Base-by-base conservation (phyloP, 2,113 vertebrate genomes). In the Platysternon megacephalum region DNA sequence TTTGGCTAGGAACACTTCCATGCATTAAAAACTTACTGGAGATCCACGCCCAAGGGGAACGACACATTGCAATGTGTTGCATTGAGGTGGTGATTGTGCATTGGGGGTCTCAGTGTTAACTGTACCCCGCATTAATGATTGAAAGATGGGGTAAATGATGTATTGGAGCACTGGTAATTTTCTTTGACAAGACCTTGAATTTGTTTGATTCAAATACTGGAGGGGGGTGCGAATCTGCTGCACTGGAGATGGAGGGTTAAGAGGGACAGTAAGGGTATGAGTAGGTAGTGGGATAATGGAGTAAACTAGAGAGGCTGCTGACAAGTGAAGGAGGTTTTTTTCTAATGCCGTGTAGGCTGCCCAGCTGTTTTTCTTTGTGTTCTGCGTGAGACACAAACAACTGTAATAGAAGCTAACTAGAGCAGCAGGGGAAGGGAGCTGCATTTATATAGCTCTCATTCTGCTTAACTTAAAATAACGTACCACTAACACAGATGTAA, bases 381-480 rank as follows among this genome's bases (percentile, higher is more conserved):
- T 76, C 78, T 44, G 85, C 53, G 2, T 13, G 48, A 8, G 74
- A 46, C 74, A 44, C 44, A 8, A 29, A 11, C 51, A 35, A 19
- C 0, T 21, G 14, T 44, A 3, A 78, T 19, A 1, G 1, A 12
- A 0, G 42, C 22, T 1, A 48, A 65, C 42, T 11, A 26, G 48
- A 51, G 16, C 3, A 24, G 56, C 0, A 3, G 29, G 49, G 44
- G 56, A 46, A 58, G 39, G 26, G 52, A 61, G 10, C 49, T 13
- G 89, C 2, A 1, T 1, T 2, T 1, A 10, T 48, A 42, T 24
- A 29, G 21, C 49, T 32, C 19, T 5, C n/a, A 21, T 39, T 6
- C 29, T 22, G 48, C 10, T 89, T 2, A 8, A 4, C 17, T 21
- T 3, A 1, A 29, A 8, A 2, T 1, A 32, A 28, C 1, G 2